Evolutionary conservation across 2,888 invertebrate genomes (phyloP).

Genomic region (Epinotia brunnichana): DNA sequence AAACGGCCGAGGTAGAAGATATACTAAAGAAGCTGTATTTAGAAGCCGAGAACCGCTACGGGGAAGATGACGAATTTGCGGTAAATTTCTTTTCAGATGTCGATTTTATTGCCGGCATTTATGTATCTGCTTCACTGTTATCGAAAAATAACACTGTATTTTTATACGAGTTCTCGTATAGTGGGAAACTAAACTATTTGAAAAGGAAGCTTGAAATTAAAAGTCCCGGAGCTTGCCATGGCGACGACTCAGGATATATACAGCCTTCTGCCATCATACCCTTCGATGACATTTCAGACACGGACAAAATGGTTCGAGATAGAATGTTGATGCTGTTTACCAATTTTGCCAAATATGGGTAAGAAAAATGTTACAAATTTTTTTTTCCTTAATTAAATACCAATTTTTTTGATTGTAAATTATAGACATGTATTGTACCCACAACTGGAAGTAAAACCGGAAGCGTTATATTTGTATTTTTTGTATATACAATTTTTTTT

Average conservation of each 20-base stretch:
- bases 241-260: constrained; percentile 85
- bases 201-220: constrained; percentile 73
- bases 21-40: constrained; percentile 76
- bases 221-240: constrained; percentile 83
- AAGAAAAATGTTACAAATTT: constrained; percentile 49
- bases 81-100: constrained; percentile 80
- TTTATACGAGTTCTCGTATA: constrained; percentile 84
- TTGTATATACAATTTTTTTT: constrained; percentile 50
- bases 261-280: constrained; percentile 68
- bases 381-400: background rate
- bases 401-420: too few species aligned
- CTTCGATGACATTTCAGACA: constrained; percentile 54
- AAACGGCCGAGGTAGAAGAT: constrained; percentile 58
- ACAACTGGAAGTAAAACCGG: too few species aligned
- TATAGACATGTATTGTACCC: too few species aligned
- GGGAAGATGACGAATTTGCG: constrained; percentile 69
- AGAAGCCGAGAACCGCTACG: constrained; percentile 60
- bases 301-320: constrained; percentile 68
- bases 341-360: constrained; percentile 85
- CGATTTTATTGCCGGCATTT: constrained; percentile 71
- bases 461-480: too few species aligned
- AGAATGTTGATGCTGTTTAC: constrained; percentile 84
- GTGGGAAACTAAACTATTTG: constrained; percentile 79
- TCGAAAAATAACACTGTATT: constrained; percentile 74
- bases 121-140: constrained; percentile 64